Evolutionary conservation across 2,888 invertebrate genomes (phyloP).

Genomic region (Zygothrica quintamaculata): DNA sequence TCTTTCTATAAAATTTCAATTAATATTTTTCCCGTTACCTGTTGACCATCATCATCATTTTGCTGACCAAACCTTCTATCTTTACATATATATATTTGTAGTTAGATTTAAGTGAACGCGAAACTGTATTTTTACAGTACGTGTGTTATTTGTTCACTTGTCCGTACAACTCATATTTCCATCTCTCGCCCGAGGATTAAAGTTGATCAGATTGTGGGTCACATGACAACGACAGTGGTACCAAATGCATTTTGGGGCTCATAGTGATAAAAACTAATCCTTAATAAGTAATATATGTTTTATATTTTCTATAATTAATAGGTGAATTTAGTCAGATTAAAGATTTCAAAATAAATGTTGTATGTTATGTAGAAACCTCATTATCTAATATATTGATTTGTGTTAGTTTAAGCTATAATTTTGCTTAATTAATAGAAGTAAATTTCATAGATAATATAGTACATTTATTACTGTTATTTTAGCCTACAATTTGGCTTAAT

Average conservation of each 20-base stretch:
- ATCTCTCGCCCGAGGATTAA: constrained; percentile 65
- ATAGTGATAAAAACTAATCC: no score
- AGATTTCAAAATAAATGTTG: no score
- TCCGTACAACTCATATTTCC: constrained; percentile 62
- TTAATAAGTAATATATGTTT: no score
- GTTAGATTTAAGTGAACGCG: constrained; percentile 7
- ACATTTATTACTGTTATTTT: no score
- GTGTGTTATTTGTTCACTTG: constrained; percentile 33
- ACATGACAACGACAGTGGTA: constrained; percentile 32
- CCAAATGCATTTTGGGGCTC: background rate
- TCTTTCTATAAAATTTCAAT: constrained; percentile 52
- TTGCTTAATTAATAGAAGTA: no score
- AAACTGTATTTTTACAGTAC: constrained; percentile 6
- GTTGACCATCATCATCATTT: constrained; percentile 17
- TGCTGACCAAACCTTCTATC: constrained; percentile 38
- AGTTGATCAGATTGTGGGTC: constrained; percentile 40
- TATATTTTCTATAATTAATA: no score
- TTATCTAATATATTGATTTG: no score
- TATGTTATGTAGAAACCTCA: no score
- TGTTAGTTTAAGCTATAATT: no score
- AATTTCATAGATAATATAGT: no score
- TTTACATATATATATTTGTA: constrained; percentile 32
- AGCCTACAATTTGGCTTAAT: no score
- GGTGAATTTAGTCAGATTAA: no score
- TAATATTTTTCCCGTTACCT: constrained; percentile 57